phyloP scores from a whole-genome alignment of 2,113 vertebrate species.

The Rhinopomastus cyanomelas region DNA sequence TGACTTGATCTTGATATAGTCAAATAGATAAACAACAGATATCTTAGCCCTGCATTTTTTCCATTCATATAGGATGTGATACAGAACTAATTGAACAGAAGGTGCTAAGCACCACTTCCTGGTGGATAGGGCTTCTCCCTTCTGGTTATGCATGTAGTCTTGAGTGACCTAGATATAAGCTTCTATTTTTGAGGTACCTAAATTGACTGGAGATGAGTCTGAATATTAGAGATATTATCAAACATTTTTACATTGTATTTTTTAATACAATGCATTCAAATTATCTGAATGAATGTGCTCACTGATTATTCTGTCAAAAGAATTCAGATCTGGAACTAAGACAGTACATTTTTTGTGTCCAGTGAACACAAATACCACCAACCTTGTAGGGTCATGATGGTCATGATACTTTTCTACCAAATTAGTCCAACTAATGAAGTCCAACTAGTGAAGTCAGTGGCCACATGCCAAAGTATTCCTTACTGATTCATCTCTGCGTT shows the following conservation, averaged over 20 bases:
- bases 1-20: background rate
- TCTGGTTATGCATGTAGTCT: background rate
- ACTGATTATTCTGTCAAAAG: background rate
- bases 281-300: background rate
- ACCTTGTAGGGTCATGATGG: background rate
- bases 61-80: rapidly evolving
- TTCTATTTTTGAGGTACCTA: background rate
- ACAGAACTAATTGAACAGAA: background rate
- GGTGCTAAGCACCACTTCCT: background rate
- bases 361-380: background rate
- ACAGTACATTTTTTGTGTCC: background rate
- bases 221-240: background rate
- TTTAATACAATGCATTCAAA: background rate
- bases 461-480: rapidly evolving
- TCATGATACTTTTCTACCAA: background rate
- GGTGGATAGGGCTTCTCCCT: background rate
- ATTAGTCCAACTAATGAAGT: background rate
- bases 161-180: background rate
- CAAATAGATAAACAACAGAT: background rate
- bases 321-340: background rate
- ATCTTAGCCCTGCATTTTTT: background rate
- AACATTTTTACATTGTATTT: background rate
- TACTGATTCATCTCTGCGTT: background rate
- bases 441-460: background rate
- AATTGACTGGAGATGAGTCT: background rate